Conservation (phyloP, 2,113 vertebrate genomes). For the Typhlomys cinereus region DNA sequence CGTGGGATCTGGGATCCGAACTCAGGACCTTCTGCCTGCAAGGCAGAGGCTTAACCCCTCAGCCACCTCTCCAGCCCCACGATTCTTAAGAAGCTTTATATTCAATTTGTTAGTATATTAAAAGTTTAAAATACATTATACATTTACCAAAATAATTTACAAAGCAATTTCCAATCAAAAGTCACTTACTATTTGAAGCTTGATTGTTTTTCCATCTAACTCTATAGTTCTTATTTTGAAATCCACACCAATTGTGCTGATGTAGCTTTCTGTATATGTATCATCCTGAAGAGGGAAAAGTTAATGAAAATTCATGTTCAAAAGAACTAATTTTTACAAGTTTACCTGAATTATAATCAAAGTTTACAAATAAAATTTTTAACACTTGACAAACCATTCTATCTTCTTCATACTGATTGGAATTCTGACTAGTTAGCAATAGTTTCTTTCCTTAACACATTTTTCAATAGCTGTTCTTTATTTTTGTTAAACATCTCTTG, state of each 20-base stretch:
- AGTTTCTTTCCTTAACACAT: neutral
- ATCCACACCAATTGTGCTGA: slow-evolving; percentile 99
- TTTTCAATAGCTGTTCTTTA: neutral
- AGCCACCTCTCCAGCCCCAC: no score
- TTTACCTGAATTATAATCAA: slow-evolving; percentile 9
- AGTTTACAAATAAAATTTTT: neutral
- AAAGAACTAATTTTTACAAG: neutral
- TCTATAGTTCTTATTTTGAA: slow-evolving; percentile 99
- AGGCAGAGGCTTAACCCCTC: no score
- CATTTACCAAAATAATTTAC: slow-evolving; percentile 35
- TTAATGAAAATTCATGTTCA: slow-evolving; percentile 42
- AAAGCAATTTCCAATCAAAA: slow-evolving; percentile 36
- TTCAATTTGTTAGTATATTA: slow-evolving; percentile 11
- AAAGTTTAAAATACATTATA: slow-evolving; percentile 15
- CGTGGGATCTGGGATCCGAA: no score
- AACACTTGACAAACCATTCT: slow-evolving; percentile 16
- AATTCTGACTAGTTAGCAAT: neutral
- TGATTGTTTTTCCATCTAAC: slow-evolving; percentile 98
- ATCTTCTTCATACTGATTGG: slow-evolving; percentile 14
- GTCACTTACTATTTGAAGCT: slow-evolving; percentile 98
- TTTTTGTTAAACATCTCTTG: slow-evolving; percentile 1
- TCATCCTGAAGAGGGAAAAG: slow-evolving; percentile 90
- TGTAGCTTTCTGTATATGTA: slow-evolving; percentile 99
- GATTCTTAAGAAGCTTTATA: neutral
- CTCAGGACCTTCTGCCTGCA: no score